Evolutionary conservation across 2,888 invertebrate species (phyloP), one percentile per base, ranked within the genome.

Genomic region (Sabatieria punctata): DNA sequence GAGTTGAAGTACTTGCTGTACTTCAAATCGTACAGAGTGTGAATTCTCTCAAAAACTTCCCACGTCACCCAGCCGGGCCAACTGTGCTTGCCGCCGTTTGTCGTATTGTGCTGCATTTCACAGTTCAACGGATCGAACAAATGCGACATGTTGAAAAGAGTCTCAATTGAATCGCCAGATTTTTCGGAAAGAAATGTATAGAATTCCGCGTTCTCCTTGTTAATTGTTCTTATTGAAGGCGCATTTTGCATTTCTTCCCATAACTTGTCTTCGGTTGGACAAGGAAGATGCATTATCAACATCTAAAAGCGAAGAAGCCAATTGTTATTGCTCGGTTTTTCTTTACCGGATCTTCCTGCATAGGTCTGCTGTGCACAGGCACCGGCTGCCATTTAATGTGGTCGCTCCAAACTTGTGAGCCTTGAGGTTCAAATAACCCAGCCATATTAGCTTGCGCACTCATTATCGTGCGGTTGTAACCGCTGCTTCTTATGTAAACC

Each of bases 301-400:
- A 79, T 64, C 78, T 78, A 52, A 38, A 53, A n/a, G n/a, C n/a
- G n/a, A n/a, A n/a, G n/a, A n/a, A n/a, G n/a, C n/a, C n/a, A n/a
- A n/a, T n/a, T n/a, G n/a, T n/a, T n/a, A n/a, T n/a, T n/a, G n/a
- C n/a, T n/a, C n/a, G n/a, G n/a, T n/a, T n/a, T n/a, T n/a, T n/a
- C n/a, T n/a, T n/a, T n/a, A n/a, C 60, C 58, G 73, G 66, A 69
- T 86, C 85, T 3, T 71, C 59, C 1, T 63, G 59, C 56, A 77
- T 74, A 0, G 85, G 82, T 25, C 78, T 68, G 0, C 82, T 77
- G 65, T 82, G 81, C 1, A 89, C 77, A 6, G 89, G 83, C 49
- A 88, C 77, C 0, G 89, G 89, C 59, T 82, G 81, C 89, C 89
- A 91, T n/a, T n/a, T n/a, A n/a, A n/a, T n/a, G 46, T 70, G 65